Percentiles rank a stretch among this genome's conserved stretches.
These are phyloP conservation scores for Hylomyscus alleni DNA, from an alignment of 2,797 vertebrate genomes.

Conservation along the genomic window DNA sequence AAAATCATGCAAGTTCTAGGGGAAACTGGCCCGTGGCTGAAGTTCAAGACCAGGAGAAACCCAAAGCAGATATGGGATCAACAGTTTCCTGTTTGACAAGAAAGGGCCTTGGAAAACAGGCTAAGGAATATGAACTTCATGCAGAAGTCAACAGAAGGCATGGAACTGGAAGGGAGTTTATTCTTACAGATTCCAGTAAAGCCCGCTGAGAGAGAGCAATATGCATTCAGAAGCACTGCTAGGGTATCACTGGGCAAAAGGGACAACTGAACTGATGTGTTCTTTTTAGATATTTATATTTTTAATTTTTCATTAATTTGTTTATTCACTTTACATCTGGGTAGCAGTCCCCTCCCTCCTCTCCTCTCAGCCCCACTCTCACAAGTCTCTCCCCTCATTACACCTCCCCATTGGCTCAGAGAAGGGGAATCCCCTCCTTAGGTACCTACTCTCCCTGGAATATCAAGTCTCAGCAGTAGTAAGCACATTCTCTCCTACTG, in stretches of 20 bases:
- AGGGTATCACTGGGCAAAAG: neutral
- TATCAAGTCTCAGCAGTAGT: neutral
- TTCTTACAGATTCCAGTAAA: neutral
- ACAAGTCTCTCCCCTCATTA: neutral
- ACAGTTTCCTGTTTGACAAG: neutral
- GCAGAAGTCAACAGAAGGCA: neutral
- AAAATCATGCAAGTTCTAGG: neutral
- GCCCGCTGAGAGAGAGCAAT: neutral
- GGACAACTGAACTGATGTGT: neutral
- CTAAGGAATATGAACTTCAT: conserved; percentile 1
- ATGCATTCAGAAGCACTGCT: neutral
- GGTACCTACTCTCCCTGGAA: neutral
- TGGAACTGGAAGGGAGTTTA: neutral
- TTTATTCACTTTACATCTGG: neutral
- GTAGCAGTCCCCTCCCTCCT: neutral
- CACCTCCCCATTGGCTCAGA: neutral
- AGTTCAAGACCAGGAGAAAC: neutral
- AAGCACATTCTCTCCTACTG: neutral
- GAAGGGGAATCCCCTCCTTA: neutral
- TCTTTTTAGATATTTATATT: neutral
- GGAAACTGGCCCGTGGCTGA: neutral
- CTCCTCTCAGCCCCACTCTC: neutral
- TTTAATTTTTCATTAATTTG: neutral
- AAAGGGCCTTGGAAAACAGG: neutral
- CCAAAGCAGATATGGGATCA: neutral